phyloP scores from a whole-genome alignment of 2,888 invertebrate species.

The Ashinkailepas kermadecensis region DNA sequence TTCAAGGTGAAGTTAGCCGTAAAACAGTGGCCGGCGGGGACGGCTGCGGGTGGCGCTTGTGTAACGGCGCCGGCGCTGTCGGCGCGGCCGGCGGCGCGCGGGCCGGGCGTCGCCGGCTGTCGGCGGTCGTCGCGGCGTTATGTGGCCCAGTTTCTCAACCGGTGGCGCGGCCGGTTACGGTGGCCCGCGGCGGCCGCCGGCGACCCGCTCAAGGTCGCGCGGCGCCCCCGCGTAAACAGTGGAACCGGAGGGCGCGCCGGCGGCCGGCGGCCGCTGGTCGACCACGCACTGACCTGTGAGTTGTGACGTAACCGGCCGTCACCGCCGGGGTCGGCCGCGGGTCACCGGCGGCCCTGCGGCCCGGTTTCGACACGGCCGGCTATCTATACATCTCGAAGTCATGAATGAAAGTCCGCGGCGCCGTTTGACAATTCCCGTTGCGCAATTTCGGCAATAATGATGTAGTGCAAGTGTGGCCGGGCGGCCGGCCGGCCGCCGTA shows the following conservation, averaged over 20 bases:
- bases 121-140: not conserved
- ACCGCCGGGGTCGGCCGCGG: not conserved
- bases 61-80: not conserved
- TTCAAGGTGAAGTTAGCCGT: too few relatives aligned
- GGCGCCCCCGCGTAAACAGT: not conserved
- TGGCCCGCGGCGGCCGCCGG: not conserved
- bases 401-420: not conserved
- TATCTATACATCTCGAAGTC: slow-evolving; percentile 12
- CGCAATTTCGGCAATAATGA: slow-evolving; percentile 17
- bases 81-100: not conserved
- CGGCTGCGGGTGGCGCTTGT: not conserved
- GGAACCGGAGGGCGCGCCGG: not conserved
- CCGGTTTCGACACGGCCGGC: not conserved
- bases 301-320: too few relatives aligned
- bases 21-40: too few relatives aligned
- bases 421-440: not conserved
- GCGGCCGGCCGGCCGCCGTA: not conserved
- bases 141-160: not conserved
- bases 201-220: not conserved
- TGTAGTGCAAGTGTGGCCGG: not conserved
- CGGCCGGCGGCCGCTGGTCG: not conserved
- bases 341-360: not conserved
- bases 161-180: not conserved
- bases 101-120: not conserved
- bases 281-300: too few relatives aligned